phyloP scores from a whole-genome alignment of 2,888 invertebrate species.

The Catocala nupta region DNA sequence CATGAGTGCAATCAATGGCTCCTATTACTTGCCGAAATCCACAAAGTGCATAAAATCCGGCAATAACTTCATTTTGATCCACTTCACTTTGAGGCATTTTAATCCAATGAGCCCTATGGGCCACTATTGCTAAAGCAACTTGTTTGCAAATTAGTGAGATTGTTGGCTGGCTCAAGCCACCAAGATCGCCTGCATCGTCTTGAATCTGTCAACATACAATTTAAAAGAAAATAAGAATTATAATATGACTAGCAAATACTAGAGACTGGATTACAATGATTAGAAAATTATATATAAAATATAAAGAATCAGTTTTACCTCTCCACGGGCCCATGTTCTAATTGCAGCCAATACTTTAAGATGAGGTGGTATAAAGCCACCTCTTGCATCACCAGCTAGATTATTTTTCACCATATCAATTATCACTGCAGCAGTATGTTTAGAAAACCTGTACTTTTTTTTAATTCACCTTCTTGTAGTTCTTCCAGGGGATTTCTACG shows the following conservation, averaged over 20 bases:
- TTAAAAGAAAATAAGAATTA: not conserved
- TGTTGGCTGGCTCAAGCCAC: not conserved
- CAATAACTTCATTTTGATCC: not conserved
- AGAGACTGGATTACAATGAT: not conserved
- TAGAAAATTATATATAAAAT: too few relatives aligned
- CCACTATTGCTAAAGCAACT: not conserved
- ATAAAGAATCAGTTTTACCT: not conserved
- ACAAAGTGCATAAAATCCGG: not conserved
- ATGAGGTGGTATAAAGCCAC: constrained; percentile 4
- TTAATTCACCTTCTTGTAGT: not conserved
- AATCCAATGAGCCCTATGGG: not conserved
- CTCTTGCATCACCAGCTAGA: not conserved
- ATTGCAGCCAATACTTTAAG: constrained; percentile 11
- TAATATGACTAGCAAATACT: not conserved
- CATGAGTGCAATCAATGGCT: not conserved
- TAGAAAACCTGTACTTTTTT: not conserved
- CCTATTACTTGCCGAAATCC: not conserved
- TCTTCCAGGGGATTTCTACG: too few relatives aligned
- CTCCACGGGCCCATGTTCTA: constrained; percentile 12
- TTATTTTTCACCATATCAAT: not conserved
- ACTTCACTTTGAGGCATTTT: not conserved
- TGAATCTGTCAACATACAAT: not conserved
- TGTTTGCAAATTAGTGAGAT: not conserved
- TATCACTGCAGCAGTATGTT: not conserved
- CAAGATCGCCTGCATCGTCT: not conserved